Conservation (phyloP, 2,888 invertebrate genomes). For the Sturmia bella region DNA sequence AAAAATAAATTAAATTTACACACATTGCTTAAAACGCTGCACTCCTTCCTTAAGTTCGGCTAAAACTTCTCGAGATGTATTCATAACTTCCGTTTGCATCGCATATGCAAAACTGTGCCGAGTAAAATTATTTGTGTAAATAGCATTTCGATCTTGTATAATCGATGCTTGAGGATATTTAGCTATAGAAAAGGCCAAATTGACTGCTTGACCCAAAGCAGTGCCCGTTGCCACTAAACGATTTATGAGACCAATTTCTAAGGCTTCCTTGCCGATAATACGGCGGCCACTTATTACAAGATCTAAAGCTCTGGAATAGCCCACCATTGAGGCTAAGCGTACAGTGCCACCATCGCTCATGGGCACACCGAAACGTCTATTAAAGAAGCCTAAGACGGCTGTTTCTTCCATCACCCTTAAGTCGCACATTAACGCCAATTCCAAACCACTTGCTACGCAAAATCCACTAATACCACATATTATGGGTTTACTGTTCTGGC, state of each 20-base stretch:
- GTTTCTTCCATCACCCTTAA: conserved; percentile 93
- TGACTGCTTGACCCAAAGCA: conserved; percentile 90
- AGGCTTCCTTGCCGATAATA: conserved; percentile 89
- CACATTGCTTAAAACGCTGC: conserved; percentile 86
- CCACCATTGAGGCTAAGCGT: conserved; percentile 91
- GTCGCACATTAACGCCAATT: conserved; percentile 95
- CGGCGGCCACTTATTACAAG: conserved; percentile 92
- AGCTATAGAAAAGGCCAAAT: conserved; percentile 87
- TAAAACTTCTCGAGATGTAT: conserved; percentile 84
- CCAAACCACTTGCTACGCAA: conserved; percentile 95
- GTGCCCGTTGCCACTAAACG: conserved; percentile 91
- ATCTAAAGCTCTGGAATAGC: conserved; percentile 92
- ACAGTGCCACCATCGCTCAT: conserved; percentile 92
- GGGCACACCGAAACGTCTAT: conserved; percentile 93
- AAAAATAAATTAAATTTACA: conserved; percentile 35
- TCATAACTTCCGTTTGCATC: conserved; percentile 84
- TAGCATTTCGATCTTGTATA: conserved; percentile 81
- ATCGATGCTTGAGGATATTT: conserved; percentile 89
- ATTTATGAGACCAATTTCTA: conserved; percentile 90
- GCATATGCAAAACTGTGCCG: conserved; percentile 85
- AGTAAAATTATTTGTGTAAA: conserved; percentile 86
- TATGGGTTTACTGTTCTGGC: conserved; percentile 90
- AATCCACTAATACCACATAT: conserved; percentile 94
- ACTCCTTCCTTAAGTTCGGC: conserved; percentile 86
- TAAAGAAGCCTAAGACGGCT: conserved; percentile 90